Conservation (phyloP, 1,140 invertebrate species). For the Doryteuthis pealeii region DNA sequence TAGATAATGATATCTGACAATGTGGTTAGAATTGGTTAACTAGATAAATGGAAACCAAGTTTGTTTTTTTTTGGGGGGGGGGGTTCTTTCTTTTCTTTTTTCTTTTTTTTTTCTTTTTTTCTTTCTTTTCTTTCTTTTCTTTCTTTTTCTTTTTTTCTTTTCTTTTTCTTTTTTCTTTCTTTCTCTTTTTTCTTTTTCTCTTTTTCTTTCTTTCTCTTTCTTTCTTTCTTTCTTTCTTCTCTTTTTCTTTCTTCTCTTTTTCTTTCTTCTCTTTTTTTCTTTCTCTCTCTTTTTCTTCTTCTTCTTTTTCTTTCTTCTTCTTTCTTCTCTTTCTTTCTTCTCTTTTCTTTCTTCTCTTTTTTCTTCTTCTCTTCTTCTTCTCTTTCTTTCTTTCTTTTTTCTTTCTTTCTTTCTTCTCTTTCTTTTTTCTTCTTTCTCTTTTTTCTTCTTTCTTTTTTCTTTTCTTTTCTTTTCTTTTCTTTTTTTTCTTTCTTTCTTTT, state of each 20-base stretch:
- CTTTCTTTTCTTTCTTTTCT: background rate
- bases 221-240: background rate
- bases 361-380: background rate
- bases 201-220: background rate
- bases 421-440: background rate
- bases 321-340: background rate
- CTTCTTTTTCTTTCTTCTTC: background rate
- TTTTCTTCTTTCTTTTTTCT: conserved; percentile 5
- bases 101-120: background rate
- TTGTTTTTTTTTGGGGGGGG: no score
- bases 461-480: background rate
- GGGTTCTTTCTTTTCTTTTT: no score
- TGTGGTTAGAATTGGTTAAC: no score
- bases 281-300: background rate
- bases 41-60: no score
- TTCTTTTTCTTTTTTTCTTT: background rate
- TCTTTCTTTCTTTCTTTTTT: background rate
- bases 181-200: background rate
- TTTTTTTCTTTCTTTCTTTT: background rate
- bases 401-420: background rate
- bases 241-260: background rate
- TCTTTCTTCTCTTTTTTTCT: background rate
- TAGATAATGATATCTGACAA: no score
- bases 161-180: conserved; percentile 11
- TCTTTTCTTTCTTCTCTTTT: background rate